A percentile compares a stretch with the other conserved stretches of the same genome.
These are phyloP conservation scores for Cyphomyrus discorhynchus DNA, from an alignment of 2,113 vertebrate genomes.

Conservation along the genomic window DNA sequence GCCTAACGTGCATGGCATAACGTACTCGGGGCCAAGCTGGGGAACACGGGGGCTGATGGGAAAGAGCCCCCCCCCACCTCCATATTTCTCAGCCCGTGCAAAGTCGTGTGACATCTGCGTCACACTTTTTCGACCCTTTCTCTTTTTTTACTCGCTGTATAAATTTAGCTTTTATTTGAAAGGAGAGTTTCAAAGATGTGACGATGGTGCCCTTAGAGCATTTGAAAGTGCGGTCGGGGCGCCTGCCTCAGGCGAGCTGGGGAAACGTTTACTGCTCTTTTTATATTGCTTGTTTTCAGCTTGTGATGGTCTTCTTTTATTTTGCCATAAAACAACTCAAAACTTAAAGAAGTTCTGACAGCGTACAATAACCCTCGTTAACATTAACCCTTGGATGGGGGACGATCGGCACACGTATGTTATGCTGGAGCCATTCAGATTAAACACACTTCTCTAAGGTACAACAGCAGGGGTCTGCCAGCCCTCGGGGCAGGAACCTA, in stretches of 20 bases:
- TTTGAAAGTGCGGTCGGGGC: not conserved
- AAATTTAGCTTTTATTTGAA: conserved; percentile 1
- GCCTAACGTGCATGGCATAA: not conserved
- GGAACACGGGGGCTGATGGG: not conserved
- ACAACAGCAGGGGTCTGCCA: not conserved
- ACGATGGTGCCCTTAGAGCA: not conserved
- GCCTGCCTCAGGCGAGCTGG: conserved; percentile 24
- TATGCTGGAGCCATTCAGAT: not conserved
- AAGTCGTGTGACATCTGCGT: not conserved
- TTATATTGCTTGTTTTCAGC: conserved; percentile 47
- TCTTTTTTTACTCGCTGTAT: not conserved
- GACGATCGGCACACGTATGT: not conserved
- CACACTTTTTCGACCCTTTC: not conserved
- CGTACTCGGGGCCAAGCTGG: not conserved
- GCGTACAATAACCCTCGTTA: conserved; percentile 24
- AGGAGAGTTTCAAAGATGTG: not conserved
- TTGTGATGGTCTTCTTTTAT: conserved; percentile 38
- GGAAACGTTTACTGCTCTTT: conserved; percentile 38
- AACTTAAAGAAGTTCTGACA: conserved; percentile 20
- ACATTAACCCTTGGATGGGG: not conserved
- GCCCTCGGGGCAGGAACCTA: not conserved
- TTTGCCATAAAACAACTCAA: conserved; percentile 35
- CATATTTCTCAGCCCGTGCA: not conserved
- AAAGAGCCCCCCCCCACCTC: not conserved
- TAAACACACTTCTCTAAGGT: not conserved